Evolutionary conservation across 35 echinoderm and acorn worm genomes (phyloP).

Genomic region (Hemicentrotus pulcherrimus): DNA sequence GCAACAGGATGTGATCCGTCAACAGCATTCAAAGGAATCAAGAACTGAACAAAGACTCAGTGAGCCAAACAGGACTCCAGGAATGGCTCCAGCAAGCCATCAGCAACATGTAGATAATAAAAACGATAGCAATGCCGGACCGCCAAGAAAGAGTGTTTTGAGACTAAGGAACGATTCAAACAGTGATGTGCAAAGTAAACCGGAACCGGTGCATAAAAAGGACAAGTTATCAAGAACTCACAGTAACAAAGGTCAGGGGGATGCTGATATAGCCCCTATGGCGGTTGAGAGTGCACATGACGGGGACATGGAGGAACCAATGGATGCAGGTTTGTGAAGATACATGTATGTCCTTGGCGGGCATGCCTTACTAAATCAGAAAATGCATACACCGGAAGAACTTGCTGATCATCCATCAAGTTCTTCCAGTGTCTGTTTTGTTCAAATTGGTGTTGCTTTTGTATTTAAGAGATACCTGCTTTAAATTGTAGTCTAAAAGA

Average conservation of each 20-base stretch:
- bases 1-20: neutral
- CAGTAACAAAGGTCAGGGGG: neutral
- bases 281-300: neutral
- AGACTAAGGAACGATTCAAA: constrained; percentile 39
- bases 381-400: no score
- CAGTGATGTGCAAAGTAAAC: neutral
- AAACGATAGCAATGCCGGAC: neutral
- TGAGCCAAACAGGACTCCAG: constrained; percentile 33
- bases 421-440: no score
- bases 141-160: constrained; percentile 23
- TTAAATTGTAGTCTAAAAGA: no score
- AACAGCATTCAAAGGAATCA: neutral
- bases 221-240: neutral
- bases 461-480: no score
- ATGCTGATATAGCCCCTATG: constrained; percentile 2
- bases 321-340: constrained; percentile 20
- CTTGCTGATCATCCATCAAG: no score
- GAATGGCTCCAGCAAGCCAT: neutral
- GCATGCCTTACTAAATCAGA: neutral
- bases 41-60: constrained; percentile 41
- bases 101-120: constrained; percentile 43
- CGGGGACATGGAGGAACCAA: neutral
- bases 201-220: neutral
- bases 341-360: neutral
- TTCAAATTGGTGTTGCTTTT: no score